phyloP scores from a whole-genome alignment of 2,888 invertebrate genomes.

The Pollenia amentaria region DNA sequence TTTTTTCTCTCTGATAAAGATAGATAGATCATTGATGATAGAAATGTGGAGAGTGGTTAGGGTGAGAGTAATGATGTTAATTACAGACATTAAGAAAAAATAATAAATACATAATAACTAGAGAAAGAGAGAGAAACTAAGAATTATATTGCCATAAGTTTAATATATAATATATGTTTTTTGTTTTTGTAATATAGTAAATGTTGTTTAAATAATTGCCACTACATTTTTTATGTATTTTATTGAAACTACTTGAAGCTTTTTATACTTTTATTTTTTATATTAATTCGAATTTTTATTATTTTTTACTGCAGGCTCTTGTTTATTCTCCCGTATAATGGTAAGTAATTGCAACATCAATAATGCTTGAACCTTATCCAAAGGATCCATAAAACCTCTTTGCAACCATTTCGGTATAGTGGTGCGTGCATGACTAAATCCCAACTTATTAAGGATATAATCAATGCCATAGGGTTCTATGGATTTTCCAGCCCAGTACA shows the following conservation, averaged over 20 bases:
- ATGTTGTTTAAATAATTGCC: conserved; percentile 59
- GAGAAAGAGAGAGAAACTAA: conserved; percentile 24
- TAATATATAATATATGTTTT: conserved; percentile 2
- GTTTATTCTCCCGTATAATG: conserved; percentile 86
- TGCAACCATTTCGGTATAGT: conserved; percentile 99
- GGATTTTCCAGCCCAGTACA: conserved; percentile 97
- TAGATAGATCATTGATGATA: conserved; percentile 23
- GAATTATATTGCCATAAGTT: conserved; percentile 66
- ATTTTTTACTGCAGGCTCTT: conserved; percentile 77
- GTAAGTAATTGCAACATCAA: conserved; percentile 90
- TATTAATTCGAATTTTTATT: conserved; percentile 70
- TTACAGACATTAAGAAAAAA: not conserved
- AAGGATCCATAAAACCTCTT: conserved; percentile 98
- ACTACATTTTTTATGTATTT: conserved; percentile 61
- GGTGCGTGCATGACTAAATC: conserved; percentile 98
- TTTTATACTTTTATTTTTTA: conserved; percentile 37
- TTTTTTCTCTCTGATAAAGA: conserved; percentile 10
- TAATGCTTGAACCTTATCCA: conserved; percentile 95
- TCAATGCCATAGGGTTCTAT: conserved; percentile 99
- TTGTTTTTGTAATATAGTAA: conserved; percentile 5
- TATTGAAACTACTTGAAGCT: conserved; percentile 61
- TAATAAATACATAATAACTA: not conserved
- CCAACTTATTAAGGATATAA: conserved; percentile 98
- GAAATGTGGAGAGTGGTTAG: not conserved
- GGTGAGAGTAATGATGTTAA: not conserved